Percentiles rank a stretch among this genome's conserved stretches.
phyloP scores from a whole-genome alignment of 2,888 invertebrate genomes.

The Drosophila mettleri region DNA sequence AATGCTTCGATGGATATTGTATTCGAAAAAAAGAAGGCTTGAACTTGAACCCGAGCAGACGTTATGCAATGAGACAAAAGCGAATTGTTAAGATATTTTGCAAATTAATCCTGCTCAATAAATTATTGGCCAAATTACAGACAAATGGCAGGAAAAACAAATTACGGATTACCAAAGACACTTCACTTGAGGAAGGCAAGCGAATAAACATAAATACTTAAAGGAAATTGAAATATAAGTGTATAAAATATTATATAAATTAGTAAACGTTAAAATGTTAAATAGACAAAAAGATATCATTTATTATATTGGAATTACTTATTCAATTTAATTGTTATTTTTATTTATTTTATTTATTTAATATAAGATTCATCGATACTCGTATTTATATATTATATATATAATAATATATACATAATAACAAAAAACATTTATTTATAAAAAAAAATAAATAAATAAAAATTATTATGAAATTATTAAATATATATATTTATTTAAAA shows the following conservation, averaged over 20 bases:
- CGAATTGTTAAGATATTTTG: not conserved
- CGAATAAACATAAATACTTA: not conserved
- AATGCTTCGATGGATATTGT: slow-evolving; percentile 11
- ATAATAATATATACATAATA: not conserved
- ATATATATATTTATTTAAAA: too few species aligned
- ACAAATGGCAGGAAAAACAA: not conserved
- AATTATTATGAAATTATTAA: too few species aligned
- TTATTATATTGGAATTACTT: too few species aligned
- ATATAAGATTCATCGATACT: too few species aligned
- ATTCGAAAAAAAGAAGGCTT: slow-evolving; percentile 12
- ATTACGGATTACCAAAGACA: not conserved
- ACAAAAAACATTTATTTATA: not conserved
- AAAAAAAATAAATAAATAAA: not conserved
- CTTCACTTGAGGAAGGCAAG: not conserved
- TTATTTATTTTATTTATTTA: too few species aligned
- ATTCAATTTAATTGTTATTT: too few species aligned
- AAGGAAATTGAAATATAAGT: not conserved
- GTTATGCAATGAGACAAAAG: not conserved
- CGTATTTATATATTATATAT: too few species aligned
- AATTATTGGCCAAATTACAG: not conserved
- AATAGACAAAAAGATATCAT: too few species aligned
- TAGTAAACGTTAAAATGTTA: too few species aligned
- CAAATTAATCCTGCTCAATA: not conserved
- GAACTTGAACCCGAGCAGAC: slow-evolving; percentile 26
- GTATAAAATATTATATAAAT: not conserved